phyloP scores from a whole-genome alignment of 2,888 invertebrate genomes.

The Stramonita haemastoma region DNA sequence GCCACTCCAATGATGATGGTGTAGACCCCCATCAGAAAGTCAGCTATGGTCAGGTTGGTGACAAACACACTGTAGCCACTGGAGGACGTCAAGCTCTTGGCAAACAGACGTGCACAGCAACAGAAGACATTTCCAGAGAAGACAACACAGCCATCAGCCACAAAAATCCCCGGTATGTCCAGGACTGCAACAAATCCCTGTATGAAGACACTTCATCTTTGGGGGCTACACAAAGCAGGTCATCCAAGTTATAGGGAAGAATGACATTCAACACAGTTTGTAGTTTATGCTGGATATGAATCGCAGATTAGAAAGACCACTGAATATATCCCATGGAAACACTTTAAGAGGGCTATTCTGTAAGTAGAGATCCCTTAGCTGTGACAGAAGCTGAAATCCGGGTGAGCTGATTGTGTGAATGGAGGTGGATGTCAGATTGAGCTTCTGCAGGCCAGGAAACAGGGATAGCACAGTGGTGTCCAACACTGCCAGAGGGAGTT shows the following conservation, averaged over 20 bases:
- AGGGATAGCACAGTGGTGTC: not conserved
- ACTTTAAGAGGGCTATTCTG: not conserved
- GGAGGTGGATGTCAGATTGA: not conserved
- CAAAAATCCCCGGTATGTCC: not conserved
- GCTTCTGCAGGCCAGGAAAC: not conserved
- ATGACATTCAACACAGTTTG: not conserved
- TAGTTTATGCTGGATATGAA: not conserved
- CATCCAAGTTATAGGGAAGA: not conserved
- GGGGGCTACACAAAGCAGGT: not conserved
- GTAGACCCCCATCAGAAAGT: conserved; percentile 26
- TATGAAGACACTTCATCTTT: not conserved
- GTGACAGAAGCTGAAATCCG: not conserved
- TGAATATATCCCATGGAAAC: not conserved
- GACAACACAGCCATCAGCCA: not conserved
- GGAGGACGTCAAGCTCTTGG: not conserved
- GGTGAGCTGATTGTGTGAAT: not conserved
- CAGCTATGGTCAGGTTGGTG: conserved; percentile 5
- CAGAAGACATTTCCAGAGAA: conserved; percentile 9
- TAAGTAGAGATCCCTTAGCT: not conserved
- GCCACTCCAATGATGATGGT: not conserved
- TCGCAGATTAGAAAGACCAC: not conserved
- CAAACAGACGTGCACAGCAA: not conserved
- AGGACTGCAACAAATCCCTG: conserved; percentile 2
- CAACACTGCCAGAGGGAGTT: not conserved
- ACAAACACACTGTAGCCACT: conserved; percentile 10